Evolutionary conservation across 2,113 vertebrate species (phyloP), one percentile per base, ranked within the genome.

Genomic region (Chlorocebus sabaeus): DNA sequence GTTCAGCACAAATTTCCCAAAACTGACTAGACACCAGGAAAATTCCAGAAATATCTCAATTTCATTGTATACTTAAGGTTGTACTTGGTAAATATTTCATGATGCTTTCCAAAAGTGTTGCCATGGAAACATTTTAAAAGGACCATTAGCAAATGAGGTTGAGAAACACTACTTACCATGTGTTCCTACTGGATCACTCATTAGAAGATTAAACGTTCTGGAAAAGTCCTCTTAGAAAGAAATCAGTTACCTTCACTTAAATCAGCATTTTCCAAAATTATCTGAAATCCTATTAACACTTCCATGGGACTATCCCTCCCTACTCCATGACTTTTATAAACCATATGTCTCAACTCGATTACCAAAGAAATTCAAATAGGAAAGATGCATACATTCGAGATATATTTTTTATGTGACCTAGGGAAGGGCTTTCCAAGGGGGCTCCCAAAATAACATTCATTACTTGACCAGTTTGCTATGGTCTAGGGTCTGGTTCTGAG

Each of bases 121-220:
- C 87, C 89, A 95, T 61, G 68, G 72, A 75, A 95, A 89, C n/a
- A 95, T 79, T 55, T 80, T 59, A n/a, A 72, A 80, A 32, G 57
- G 83, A 38, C 8, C 23, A 90, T 70, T 79, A 87, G 45, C 32
- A 94, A 89, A 95, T 89, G 52, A 93, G 75, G 27, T 48, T 76
- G 52, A 59, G 43, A 90, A 96, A 70, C 23, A 89, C 45, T n/a
- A n/a, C 45, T 87, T 93, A 94, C 40, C 13, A 52, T n/a, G 18
- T 79, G 17, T 94, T 92, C 35, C 64, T 87, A 75, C 22, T 95
- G 11, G n/a, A 61, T 48, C 48, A 68, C 50, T 92, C 20, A n/a
- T 48, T 68, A 81, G 8, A 88, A 95, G 52, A 86, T 27, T 27
- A 96, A 81, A 93, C 38, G 17, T 55, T 92, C 70, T 70, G 1